A percentile compares a stretch with the other conserved stretches of the same genome.
These are phyloP conservation scores for Plebejus anna DNA, from an alignment of 2,888 invertebrate species.

Conservation along the genomic window DNA sequence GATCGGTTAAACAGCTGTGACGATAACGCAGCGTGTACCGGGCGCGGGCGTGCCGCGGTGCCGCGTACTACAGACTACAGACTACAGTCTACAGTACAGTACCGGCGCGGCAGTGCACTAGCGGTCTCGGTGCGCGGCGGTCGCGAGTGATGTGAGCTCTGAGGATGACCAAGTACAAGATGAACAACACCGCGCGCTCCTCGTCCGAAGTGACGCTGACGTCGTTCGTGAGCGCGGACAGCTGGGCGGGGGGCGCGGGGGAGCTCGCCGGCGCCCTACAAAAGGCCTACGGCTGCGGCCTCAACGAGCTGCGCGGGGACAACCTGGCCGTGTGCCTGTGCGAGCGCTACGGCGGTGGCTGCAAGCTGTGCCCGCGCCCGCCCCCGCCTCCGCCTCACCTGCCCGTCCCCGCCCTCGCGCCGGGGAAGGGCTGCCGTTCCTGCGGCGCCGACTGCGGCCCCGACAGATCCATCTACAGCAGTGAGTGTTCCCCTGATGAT, in stretches of 20 bases:
- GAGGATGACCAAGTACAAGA: conserved; percentile 77
- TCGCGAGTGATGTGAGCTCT: background rate
- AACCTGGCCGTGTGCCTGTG: conserved; percentile 65
- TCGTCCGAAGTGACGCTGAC: conserved; percentile 70
- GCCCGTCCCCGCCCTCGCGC: conserved; percentile 48
- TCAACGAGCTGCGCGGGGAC: conserved; percentile 67
- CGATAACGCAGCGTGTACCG: background rate
- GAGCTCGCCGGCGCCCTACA: conserved; percentile 56
- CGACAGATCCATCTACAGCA: conserved; percentile 46
- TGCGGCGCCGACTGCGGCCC: conserved; percentile 55
- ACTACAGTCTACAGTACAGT: too few species aligned
- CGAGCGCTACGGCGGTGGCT: conserved; percentile 70
- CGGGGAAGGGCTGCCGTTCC: conserved; percentile 55
- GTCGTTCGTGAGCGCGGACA: conserved; percentile 58
- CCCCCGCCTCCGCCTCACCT: conserved; percentile 46
- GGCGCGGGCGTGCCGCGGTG: too few species aligned
- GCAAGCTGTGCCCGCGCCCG: conserved; percentile 65
- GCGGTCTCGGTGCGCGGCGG: background rate
- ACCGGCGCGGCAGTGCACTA: background rate
- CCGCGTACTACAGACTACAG: too few species aligned
- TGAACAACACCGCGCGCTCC: conserved; percentile 66
- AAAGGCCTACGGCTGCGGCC: conserved; percentile 59
- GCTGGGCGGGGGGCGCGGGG: conserved; percentile 39
- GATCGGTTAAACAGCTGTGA: conserved; percentile 2
- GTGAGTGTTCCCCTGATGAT: conserved; percentile 49